Percentiles rank a stretch among this genome's conserved stretches.
These are phyloP conservation scores for Apeira syringaria DNA, from an alignment of 2,888 invertebrate genomes.

Conservation along the genomic window DNA sequence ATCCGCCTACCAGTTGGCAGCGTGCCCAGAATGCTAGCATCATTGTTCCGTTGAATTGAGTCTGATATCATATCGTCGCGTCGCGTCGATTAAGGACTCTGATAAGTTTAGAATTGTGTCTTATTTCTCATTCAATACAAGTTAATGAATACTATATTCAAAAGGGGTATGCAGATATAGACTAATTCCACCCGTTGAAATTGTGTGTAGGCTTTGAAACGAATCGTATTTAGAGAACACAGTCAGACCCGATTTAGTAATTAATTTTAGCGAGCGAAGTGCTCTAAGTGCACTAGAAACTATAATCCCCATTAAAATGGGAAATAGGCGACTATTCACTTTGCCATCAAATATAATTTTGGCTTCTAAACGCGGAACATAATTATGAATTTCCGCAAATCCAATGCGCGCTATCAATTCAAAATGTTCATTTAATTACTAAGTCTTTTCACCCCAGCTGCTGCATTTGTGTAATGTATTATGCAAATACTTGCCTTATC, in stretches of 20 bases:
- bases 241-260: conserved; percentile 78
- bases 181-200: conserved; percentile 43
- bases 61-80: no score
- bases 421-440: conserved; percentile 34
- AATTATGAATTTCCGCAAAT: conserved; percentile 66
- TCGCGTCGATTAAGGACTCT: no score
- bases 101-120: no score
- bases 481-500: conserved; percentile 30
- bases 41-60: no score
- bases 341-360: conserved; percentile 76
- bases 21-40: no score
- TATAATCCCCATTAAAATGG: conserved; percentile 81
- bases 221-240: conserved; percentile 59
- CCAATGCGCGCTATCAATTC: conserved; percentile 35
- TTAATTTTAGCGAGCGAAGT: conserved; percentile 80
- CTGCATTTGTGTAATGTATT: conserved; percentile 27
- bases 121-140: no score
- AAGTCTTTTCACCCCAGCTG: conserved; percentile 31
- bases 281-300: conserved; percentile 80
- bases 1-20: no score
- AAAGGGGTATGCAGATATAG: not conserved
- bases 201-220: conserved; percentile 56
- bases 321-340: conserved; percentile 77
- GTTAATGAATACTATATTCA: not conserved
- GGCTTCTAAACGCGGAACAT: conserved; percentile 70